Percentiles rank a stretch among this genome's conserved stretches.
Evolutionary conservation across 1,140 invertebrate genomes (phyloP).

Genomic region (Plectrocnemia conspersa): DNA sequence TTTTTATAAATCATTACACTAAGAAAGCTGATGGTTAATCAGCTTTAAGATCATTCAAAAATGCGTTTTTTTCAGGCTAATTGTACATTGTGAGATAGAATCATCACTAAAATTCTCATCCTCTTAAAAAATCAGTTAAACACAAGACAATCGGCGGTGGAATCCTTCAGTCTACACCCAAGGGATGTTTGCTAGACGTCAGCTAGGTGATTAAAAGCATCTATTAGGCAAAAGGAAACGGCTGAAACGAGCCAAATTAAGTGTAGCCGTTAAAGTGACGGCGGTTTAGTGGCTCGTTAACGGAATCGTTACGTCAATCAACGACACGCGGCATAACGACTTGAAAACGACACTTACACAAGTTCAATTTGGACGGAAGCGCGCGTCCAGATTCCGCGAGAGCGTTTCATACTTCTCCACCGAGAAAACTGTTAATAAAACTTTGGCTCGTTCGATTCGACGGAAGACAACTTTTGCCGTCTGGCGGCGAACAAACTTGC

Average conservation of each 20-base stretch:
- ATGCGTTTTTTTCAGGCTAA: no score
- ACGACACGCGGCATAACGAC: not conserved
- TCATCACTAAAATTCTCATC: no score
- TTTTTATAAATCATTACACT: no score
- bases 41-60: no score
- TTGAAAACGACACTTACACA: not conserved
- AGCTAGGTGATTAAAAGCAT: conserved; percentile 6
- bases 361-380: not conserved
- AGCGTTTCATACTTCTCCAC: not conserved
- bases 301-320: conserved; percentile 10
- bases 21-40: no score
- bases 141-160: not conserved
- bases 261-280: conserved; percentile 4
- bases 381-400: not conserved
- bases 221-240: conserved; percentile 9
- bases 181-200: not conserved
- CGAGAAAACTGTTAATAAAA: no score
- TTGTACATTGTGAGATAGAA: no score
- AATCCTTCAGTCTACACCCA: not conserved
- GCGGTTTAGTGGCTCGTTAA: conserved; percentile 11
- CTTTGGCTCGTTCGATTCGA: no score
- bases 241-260: conserved; percentile 8
- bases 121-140: no score
- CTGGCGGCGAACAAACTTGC: no score
- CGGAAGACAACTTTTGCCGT: no score